phyloP scores from a whole-genome alignment of 1,140 invertebrate species.

The Drosophila willistoni region DNA sequence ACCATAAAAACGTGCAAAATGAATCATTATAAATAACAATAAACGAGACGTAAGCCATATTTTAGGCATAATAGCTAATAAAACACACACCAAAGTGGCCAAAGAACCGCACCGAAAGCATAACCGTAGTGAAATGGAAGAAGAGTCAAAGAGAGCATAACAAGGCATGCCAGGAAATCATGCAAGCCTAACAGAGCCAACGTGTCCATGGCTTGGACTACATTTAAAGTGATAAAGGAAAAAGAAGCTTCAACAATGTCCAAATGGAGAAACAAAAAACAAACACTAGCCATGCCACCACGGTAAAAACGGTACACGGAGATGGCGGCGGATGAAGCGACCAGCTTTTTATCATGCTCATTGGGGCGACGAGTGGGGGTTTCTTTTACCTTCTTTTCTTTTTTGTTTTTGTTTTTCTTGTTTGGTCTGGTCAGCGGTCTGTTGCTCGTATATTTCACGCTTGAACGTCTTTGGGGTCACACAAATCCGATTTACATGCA shows the following conservation, averaged over 20 bases:
- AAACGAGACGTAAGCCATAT: constrained; percentile 78
- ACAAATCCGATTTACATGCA: constrained; percentile 82
- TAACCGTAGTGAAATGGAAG: neutral
- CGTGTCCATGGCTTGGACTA: constrained; percentile 67
- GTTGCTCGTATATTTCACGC: constrained; percentile 75
- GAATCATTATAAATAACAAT: constrained; percentile 80
- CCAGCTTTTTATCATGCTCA: constrained; percentile 40
- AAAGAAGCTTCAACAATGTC: constrained; percentile 18
- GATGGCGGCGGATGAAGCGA: constrained; percentile 10
- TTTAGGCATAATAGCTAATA: constrained; percentile 78
- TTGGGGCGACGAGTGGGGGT: constrained; percentile 48
- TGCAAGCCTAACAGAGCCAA: constrained; percentile 67
- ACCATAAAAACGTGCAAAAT: constrained; percentile 77
- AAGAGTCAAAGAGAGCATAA: constrained; percentile 22
- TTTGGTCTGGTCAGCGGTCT: constrained; percentile 46
- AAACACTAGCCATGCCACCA: constrained; percentile 11
- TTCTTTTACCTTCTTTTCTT: constrained; percentile 49
- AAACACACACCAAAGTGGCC: constrained; percentile 72
- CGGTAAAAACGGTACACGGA: constrained; percentile 43
- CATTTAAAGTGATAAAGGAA: constrained; percentile 75
- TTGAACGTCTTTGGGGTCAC: constrained; percentile 77
- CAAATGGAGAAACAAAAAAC: constrained; percentile 39
- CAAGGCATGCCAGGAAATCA: constrained; percentile 53
- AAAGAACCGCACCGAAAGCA: constrained; percentile 16
- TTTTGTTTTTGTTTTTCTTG: constrained; percentile 43